These are phyloP conservation scores for Anastatus disparis DNA, from an alignment of 1,140 invertebrate species.

Conservation along the genomic window DNA sequence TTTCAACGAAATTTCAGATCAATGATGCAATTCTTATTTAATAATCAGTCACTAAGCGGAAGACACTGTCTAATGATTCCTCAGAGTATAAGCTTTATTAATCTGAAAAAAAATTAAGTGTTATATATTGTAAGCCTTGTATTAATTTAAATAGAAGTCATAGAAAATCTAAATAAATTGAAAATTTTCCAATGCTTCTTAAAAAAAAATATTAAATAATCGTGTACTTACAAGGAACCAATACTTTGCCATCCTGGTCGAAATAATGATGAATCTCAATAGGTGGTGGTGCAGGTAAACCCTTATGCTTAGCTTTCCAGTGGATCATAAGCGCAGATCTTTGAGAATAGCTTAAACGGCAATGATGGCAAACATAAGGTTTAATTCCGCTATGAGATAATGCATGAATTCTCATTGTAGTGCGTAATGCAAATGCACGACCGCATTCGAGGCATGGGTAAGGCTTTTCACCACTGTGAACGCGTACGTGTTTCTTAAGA, in stretches of 20 bases:
- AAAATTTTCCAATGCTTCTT: too few relatives aligned
- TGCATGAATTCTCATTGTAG: conserved; percentile 65
- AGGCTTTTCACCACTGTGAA: conserved; percentile 79
- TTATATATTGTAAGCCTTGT: too few relatives aligned
- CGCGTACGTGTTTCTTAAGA: conserved; percentile 76
- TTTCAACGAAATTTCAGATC: too few relatives aligned
- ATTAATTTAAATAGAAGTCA: too few relatives aligned
- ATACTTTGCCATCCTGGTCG: conserved; percentile 1
- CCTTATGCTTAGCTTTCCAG: conserved; percentile 52
- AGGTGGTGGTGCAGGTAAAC: conserved; percentile 1
- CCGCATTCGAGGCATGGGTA: conserved; percentile 73
- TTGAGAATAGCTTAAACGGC: conserved; percentile 65
- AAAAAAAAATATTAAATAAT: too few relatives aligned
- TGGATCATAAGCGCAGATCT: conserved; percentile 65
- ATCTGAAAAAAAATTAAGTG: conserved; percentile 18
- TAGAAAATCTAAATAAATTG: too few relatives aligned
- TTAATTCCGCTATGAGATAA: conserved; percentile 68
- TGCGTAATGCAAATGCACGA: conserved; percentile 66
- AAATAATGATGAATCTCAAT: conserved; percentile 30
- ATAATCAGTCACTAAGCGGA: background rate
- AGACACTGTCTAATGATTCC: background rate
- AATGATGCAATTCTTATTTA: background rate
- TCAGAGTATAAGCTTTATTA: background rate
- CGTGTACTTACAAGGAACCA: background rate
- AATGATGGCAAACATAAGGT: conserved; percentile 65